Percentiles rank a stretch among this genome's conserved stretches.
phyloP scores from a whole-genome alignment of 2,888 invertebrate genomes.

The Lycaena phlaeas region DNA sequence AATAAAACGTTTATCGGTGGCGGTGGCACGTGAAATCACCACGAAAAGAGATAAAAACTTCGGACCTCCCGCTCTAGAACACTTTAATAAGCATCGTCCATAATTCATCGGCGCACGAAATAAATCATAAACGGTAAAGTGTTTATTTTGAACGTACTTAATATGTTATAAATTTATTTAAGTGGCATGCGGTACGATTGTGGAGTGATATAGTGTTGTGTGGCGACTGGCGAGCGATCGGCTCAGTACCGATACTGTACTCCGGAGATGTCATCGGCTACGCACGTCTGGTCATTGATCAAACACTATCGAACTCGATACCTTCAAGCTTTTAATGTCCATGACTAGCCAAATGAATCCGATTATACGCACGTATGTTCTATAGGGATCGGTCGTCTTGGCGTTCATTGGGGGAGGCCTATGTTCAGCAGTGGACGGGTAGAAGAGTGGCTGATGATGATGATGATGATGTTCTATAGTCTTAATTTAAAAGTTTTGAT shows the following conservation, averaged over 20 bases:
- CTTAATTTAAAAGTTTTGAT: too few species aligned
- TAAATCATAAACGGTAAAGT: slow-evolving; percentile 70
- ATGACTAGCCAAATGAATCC: too few species aligned
- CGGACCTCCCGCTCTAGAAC: slow-evolving; percentile 47
- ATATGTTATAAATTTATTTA: slow-evolving; percentile 73
- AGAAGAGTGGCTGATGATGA: too few species aligned
- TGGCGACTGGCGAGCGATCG: slow-evolving; percentile 39
- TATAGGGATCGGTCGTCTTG: too few species aligned
- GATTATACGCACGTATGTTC: too few species aligned
- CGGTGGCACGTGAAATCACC: slow-evolving; percentile 58
- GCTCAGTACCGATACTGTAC: slow-evolving; percentile 52
- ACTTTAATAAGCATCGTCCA: slow-evolving; percentile 53
- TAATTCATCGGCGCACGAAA: slow-evolving; percentile 64
- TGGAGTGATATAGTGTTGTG: slow-evolving; percentile 62
- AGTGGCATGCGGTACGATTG: slow-evolving; percentile 67
- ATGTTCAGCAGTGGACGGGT: too few species aligned
- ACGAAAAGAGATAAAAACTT: slow-evolving; percentile 52
- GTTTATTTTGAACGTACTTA: slow-evolving; percentile 71
- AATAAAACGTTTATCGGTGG: slow-evolving; percentile 67
- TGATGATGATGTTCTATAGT: too few species aligned
- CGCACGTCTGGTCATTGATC: slow-evolving; percentile 28
- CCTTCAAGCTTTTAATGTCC: slow-evolving; percentile 43
- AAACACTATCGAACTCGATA: slow-evolving; percentile 32
- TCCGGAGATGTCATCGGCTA: slow-evolving; percentile 26
- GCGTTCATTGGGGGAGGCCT: too few species aligned